Percentiles rank a stretch among this genome's conserved stretches.
Conservation (phyloP, 37 sponge, comb jelly and placozoan species). For the Dysidea cf. avara region DNA sequence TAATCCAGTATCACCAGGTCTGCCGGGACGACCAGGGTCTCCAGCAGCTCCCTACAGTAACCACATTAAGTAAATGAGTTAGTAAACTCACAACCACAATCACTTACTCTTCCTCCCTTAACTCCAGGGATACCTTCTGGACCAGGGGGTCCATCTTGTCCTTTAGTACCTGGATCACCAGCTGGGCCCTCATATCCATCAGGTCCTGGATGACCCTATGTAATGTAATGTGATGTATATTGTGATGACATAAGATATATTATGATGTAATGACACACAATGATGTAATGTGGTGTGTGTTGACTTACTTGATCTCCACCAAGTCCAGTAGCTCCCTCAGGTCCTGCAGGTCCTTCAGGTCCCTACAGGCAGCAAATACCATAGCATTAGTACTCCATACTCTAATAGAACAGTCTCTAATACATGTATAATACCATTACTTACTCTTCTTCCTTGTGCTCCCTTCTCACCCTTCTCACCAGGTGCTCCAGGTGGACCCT, state of each 20-base stretch:
- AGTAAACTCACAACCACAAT: no score
- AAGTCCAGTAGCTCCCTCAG: constrained; percentile 27
- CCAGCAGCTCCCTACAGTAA: constrained; percentile 21
- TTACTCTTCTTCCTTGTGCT: constrained; percentile 56
- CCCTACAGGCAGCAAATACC: no score
- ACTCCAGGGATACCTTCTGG: no score
- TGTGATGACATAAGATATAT: no score
- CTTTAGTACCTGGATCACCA: no score
- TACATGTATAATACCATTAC: not conserved
- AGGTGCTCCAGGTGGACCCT: constrained; percentile 45
- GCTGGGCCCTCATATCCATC: not conserved
- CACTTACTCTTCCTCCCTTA: constrained; percentile 48
- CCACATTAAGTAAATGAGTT: not conserved
- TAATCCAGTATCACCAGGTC: not conserved
- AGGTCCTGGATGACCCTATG: no score
- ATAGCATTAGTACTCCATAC: not conserved
- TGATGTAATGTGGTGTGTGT: no score
- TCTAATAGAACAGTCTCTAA: not conserved
- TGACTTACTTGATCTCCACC: constrained; percentile 40
- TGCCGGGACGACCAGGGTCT: constrained; percentile 18
- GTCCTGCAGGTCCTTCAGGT: not conserved
- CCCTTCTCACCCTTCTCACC: constrained; percentile 61
- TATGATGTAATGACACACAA: no score
- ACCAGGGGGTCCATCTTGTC: no score
- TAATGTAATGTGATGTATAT: no score